Conservation (phyloP, 2,113 vertebrate genomes). For the Poeciliopsis occidentalis region DNA sequence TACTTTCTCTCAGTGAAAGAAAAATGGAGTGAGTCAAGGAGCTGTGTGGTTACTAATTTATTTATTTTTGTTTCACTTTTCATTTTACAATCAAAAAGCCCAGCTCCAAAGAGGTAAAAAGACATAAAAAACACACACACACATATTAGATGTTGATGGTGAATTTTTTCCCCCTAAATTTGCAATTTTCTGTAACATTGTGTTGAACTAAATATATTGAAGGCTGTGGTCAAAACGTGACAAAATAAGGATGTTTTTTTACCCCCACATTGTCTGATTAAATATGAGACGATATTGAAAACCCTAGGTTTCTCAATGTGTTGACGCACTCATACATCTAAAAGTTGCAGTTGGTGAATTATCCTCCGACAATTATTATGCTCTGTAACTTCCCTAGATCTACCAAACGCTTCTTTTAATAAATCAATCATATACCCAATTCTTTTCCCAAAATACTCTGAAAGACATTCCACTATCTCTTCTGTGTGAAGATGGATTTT, state of each 20-base stretch:
- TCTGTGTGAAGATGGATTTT: slow-evolving; percentile 8
- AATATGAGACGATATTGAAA: too few relatives aligned
- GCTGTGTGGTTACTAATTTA: background rate
- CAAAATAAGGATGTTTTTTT: too few relatives aligned
- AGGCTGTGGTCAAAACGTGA: too few relatives aligned
- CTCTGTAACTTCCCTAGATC: background rate
- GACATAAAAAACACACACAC: background rate
- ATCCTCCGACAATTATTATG: background rate
- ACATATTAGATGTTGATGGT: background rate
- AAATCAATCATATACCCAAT: background rate
- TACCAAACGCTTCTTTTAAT: background rate
- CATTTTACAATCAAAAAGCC: slow-evolving; percentile 21
- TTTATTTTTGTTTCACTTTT: slow-evolving; percentile 40
- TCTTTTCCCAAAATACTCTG: background rate
- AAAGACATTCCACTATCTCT: background rate
- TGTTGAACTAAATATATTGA: too few relatives aligned
- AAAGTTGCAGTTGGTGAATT: too few relatives aligned
- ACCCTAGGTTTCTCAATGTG: too few relatives aligned
- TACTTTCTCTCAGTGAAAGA: slow-evolving; percentile 51
- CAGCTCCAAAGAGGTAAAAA: background rate
- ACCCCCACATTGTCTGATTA: too few relatives aligned
- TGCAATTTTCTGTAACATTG: too few relatives aligned
- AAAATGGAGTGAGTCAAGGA: background rate
- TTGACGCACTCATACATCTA: too few relatives aligned
- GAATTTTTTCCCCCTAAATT: background rate